These are phyloP conservation scores for Cordilura impudica DNA, from an alignment of 2,888 invertebrate genomes.

Conservation along the genomic window DNA sequence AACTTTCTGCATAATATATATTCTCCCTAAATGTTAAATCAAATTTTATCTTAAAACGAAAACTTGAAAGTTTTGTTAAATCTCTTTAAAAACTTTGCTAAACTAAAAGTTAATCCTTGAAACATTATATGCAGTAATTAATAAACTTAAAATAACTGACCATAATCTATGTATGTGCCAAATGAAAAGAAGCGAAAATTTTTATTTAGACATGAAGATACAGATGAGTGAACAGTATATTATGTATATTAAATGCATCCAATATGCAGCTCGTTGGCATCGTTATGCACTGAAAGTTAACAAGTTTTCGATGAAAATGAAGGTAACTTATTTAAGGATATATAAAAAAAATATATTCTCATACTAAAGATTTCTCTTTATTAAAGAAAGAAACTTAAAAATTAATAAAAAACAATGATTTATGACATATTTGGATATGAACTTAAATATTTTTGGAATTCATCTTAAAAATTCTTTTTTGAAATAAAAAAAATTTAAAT, in stretches of 20 bases:
- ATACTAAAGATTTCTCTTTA: too few species aligned
- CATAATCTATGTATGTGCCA: slow-evolving; percentile 7
- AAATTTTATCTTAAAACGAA: not conserved
- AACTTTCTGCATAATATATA: slow-evolving; percentile 7
- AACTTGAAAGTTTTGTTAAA: not conserved
- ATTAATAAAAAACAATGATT: too few species aligned
- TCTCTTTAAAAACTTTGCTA: slow-evolving; percentile 8
- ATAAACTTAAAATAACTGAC: slow-evolving; percentile 43
- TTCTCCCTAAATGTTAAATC: not conserved
- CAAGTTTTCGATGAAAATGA: not conserved
- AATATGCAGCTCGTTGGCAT: not conserved
- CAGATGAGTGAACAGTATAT: not conserved
- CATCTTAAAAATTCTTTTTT: too few species aligned
- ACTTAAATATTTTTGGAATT: too few species aligned
- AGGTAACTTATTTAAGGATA: not conserved
- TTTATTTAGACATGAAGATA: not conserved
- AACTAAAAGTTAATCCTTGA: slow-evolving; percentile 41
- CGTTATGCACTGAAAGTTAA: not conserved
- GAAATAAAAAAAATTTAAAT: too few species aligned
- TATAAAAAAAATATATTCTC: not conserved
- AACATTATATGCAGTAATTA: slow-evolving; percentile 51
- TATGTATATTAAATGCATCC: not conserved
- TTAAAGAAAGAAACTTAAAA: too few species aligned
- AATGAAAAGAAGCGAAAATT: not conserved
- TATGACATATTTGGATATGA: too few species aligned